Percentiles rank a stretch among this genome's conserved stretches.
phyloP scores from a whole-genome alignment of 2,113 vertebrate species.

The Notothenia rossii region DNA sequence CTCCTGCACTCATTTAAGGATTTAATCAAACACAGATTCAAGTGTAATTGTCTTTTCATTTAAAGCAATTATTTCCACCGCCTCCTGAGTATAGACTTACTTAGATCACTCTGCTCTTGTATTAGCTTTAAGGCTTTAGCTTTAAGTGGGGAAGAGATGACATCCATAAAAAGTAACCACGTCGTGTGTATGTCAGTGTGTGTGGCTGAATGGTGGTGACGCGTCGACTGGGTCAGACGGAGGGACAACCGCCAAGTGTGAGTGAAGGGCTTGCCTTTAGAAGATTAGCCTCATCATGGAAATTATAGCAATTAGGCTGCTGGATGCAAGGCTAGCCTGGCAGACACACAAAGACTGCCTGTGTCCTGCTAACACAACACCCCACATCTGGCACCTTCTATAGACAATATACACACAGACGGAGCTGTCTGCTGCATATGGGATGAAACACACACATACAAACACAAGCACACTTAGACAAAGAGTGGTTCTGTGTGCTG shows the following conservation, averaged over 20 bases:
- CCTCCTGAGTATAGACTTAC: conserved; percentile 27
- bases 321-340: conserved; percentile 69
- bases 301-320: conserved; percentile 80
- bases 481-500: conserved; percentile 59
- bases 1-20: conserved; percentile 46
- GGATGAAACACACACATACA: conserved; percentile 51
- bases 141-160: background rate
- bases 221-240: conserved; percentile 30
- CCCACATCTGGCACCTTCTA: conserved; percentile 79
- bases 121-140: conserved; percentile 34
- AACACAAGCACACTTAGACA: conserved; percentile 50
- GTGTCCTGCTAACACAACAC: conserved; percentile 70
- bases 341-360: conserved; percentile 71
- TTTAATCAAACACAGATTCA: conserved; percentile 52
- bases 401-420: conserved; percentile 77
- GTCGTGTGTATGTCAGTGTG: conserved; percentile 5
- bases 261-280: conserved; percentile 72
- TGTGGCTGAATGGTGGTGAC: conserved; percentile 37
- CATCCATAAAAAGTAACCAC: conserved; percentile 11
- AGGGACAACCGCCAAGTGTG: conserved; percentile 70
- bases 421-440: conserved; percentile 63
- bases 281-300: conserved; percentile 81
- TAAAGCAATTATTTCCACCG: conserved; percentile 38
- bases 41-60: conserved; percentile 60
- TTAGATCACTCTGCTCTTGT: background rate